Evolutionary conservation across 2,797 vertebrate species (phyloP), one percentile per base, ranked within the genome.

Genomic region (Cynopterus sphinx): DNA sequence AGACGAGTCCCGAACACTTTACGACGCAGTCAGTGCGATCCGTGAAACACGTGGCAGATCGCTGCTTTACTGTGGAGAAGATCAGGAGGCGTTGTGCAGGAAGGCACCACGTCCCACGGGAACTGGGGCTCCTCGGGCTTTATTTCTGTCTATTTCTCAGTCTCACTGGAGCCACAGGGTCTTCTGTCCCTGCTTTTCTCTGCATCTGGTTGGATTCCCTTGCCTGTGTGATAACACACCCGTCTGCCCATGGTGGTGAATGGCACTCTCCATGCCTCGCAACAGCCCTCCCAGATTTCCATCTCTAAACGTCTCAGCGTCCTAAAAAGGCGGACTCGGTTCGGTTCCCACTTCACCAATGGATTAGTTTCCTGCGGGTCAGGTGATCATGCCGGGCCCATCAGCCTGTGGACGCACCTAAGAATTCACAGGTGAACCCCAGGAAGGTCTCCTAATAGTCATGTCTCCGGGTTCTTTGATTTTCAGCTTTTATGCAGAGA

Each of bases 11-110:
- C 82, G 3, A 31, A 77, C 61, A 31, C 36, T 43, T 24, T 41
- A 36, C n/a, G 15, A 24, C 3, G 12, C 17, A 12, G 51, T 39
- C 0, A 0, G 39, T 49, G 24, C 26, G n/a, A 39, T 46, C 3
- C 31, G 61, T 24, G 53, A 59, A 31, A 51, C 22, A 24, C 39
- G 75, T 19, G 31, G 49, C 49, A 4, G 55, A 53, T 63, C 51
- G 22, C 46, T 4, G 3, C 33, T 24, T 49, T 21, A 36, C 36
- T 74, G 28, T 49, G 24, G 90, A 55, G 31, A 65, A 70, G 55
- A 22, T n/a, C 41, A 4, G 65, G 36, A 59, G 63, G 11, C 22
- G 26, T 2, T 0, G 3, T 15, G 3, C 19, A 57, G 53, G 41
- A 75, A 77, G 10, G 41, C 2, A 0, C 83, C 6, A 1, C 57